Evolutionary conservation across 2,888 invertebrate species (phyloP), one percentile per base, ranked within the genome.

Genomic region (Dasypolia templi): DNA sequence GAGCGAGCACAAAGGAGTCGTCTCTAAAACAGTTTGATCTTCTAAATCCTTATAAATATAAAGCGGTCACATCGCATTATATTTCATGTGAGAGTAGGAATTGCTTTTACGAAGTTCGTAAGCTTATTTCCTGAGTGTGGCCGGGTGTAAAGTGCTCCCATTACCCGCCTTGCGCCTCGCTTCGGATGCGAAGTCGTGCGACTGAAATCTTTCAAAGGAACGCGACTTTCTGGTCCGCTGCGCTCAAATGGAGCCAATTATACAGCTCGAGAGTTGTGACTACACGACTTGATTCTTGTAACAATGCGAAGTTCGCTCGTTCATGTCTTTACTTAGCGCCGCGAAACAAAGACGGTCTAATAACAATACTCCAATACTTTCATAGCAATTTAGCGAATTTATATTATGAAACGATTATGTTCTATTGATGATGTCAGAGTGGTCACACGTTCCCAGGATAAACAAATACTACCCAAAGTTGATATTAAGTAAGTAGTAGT

Each of bases 61-160:
- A 93, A 95, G 93, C 93, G 94, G 94, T 94, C 95, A 93, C 93
- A 92, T 91, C 91, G 92, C 92, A 91, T 95, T 95, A 96, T 95
- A 96, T 95, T 95, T 95, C 94, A 95, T 94, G 93, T 93, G 95
- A 83, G 94, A 95, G 94, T 86, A 91, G 93, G 91, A 95, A 95
- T 95, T 94, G 95, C 96, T 96, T 96, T 96, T 95, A 96, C 92
- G 93, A 93, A 95, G 95, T 96, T 95, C 93, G 93, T 95, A 95
- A 96, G 96, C 96, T 96, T 96, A 96, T 96, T 96, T 96, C 96
- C 96, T 94, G 95, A 91, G 93, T 93, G 94, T 93, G 93, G 93
- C 91, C 90, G 94, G 92, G 94, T 90, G 94, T 94, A 95, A 96
- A 96, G 96, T 96, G 95, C 93, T 94, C 91, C 95, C 95, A 95